phyloP scores from a whole-genome alignment of 2,888 invertebrate species.

The Fissipunctia ypsillon region DNA sequence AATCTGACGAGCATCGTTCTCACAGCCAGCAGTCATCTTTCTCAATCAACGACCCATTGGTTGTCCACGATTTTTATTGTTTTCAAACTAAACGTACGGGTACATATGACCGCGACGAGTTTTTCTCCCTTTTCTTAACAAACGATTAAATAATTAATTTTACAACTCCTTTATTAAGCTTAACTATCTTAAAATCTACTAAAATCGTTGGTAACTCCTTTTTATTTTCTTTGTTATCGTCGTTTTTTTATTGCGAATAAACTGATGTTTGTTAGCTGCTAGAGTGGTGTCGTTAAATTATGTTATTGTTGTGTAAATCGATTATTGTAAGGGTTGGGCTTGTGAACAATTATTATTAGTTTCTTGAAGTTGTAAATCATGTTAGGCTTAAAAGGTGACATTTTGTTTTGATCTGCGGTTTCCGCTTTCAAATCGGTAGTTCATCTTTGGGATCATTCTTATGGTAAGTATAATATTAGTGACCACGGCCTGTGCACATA shows the following conservation, averaged over 20 bases:
- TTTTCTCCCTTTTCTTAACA: slow-evolving; percentile 68
- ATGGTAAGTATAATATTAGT: neutral
- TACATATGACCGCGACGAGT: slow-evolving; percentile 56
- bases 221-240: slow-evolving; percentile 70
- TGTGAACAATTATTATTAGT: slow-evolving; percentile 28
- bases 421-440: neutral
- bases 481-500: no score
- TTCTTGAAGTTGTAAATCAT: slow-evolving; percentile 15
- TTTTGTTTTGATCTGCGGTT: neutral
- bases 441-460: neutral
- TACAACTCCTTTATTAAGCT: slow-evolving; percentile 86
- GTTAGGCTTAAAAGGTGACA: neutral
- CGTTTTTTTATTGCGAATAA: slow-evolving; percentile 82
- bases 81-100: slow-evolving; percentile 85
- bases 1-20: slow-evolving; percentile 82
- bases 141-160: slow-evolving; percentile 85
- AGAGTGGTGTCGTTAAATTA: slow-evolving; percentile 64
- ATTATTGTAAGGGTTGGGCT: slow-evolving; percentile 58
- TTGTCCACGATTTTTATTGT: slow-evolving; percentile 88
- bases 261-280: slow-evolving; percentile 76
- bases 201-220: slow-evolving; percentile 70
- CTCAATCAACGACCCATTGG: slow-evolving; percentile 87
- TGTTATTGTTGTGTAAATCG: slow-evolving; percentile 60
- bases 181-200: slow-evolving; percentile 81
- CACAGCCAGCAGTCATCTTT: slow-evolving; percentile 85